Conservation (phyloP, 2,797 vertebrate genomes). For the Hoplostethus mediterraneus region DNA sequence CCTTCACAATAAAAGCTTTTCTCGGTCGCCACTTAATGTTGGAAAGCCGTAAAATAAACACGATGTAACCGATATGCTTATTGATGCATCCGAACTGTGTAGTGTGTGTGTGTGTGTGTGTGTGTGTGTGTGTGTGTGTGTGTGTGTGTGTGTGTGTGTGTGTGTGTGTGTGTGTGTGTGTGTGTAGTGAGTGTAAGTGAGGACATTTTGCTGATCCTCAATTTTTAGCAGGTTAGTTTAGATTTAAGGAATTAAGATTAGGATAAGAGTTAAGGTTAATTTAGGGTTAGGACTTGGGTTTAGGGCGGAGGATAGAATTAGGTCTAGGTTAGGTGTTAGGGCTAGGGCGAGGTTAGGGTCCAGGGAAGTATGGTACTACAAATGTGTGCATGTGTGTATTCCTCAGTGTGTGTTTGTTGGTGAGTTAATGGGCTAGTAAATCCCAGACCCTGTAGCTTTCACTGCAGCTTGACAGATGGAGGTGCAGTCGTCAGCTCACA, state of each 20-base stretch:
- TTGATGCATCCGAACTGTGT: slow-evolving; percentile 36
- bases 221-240: no score
- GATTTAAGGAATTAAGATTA: no score
- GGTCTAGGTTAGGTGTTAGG: no score
- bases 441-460: slow-evolving; percentile 67
- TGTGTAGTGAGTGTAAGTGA: no score
- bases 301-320: no score
- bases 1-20: slow-evolving; percentile 71
- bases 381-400: slow-evolving; percentile 33
- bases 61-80: slow-evolving; percentile 35
- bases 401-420: slow-evolving; percentile 25
- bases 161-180: slow-evolving; percentile 12
- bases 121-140: not conserved
- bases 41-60: slow-evolving; percentile 23
- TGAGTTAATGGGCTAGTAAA: slow-evolving; percentile 73
- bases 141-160: not conserved
- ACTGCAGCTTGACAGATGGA: slow-evolving; percentile 77
- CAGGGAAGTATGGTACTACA: no score
- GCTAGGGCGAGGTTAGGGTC: no score
- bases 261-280: no score
- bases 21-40: slow-evolving; percentile 36
- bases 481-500: slow-evolving; percentile 30
- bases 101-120: slow-evolving; percentile 18
- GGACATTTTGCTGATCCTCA: no score
- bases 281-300: no score